Evolutionary conservation across 1,140 invertebrate species (phyloP), one percentile per base, ranked within the genome.

Genomic region (Lepidurus packardi): DNA sequence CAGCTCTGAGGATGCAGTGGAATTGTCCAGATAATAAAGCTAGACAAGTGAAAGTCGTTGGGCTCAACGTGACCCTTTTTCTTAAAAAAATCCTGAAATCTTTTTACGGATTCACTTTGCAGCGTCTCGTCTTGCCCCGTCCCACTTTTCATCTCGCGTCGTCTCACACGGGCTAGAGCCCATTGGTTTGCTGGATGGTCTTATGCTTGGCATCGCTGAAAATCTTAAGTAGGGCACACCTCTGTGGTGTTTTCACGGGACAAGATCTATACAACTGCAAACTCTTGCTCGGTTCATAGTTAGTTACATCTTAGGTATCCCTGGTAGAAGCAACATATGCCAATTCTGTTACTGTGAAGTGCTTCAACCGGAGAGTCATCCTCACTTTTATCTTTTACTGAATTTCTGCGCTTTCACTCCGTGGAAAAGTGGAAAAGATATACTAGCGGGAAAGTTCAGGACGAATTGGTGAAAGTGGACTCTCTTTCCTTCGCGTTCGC

Each of bases 261-360:
- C 53, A 65, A 65, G 53, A 65, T 65, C 53, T 65, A 65, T 65
- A 65, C 53, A 65, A 65, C n/a, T 65, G 53, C 53, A 16, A 65
- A 65, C 53, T 13, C 16, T 3, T 65, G 53, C 53, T 65, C 53
- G 16, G 53, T 65, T 21, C 53, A 21, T 21, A n/a, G 53, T 65
- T 65, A 65, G 53, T 65, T 21, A 65, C 53, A 65, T 65, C 53
- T 65, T 65, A 65, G 53, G 53, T 13, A 65, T 65, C 53, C 21
- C 53, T 13, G 53, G 53, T 16, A 65, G 53, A 13, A 65, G 53
- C 21, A n/a, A 65, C 53, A 65, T 16, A 16, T 65, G 53, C 13
- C 21, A 34, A 34, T 34, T 34, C 34, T 34, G 34, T 65, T 21
- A 21, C 21, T 65, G 53, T 65, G 16, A 9, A 65, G 53, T 65